Evolutionary conservation across 2,888 invertebrate species (phyloP).

Genomic region (Anthoptus insignis): DNA sequence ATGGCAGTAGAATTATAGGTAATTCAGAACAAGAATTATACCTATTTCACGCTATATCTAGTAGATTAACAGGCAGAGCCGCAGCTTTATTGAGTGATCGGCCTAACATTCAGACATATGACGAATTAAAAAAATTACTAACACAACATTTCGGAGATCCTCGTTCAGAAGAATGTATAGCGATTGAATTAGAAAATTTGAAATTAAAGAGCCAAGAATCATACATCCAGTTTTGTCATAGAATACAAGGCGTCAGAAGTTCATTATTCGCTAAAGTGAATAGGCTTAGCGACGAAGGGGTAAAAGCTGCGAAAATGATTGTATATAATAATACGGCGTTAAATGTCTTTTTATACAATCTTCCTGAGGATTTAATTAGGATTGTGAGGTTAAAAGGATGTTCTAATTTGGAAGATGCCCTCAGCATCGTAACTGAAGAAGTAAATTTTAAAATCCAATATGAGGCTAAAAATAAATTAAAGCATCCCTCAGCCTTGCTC

Average conservation of each 20-base stretch:
- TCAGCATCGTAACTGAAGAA: too few relatives aligned
- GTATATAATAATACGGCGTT: too few relatives aligned
- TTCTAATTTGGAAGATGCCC: too few relatives aligned
- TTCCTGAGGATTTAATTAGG: too few relatives aligned
- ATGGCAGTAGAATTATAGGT: background rate
- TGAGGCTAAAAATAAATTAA: too few relatives aligned
- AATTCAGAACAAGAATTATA: constrained; percentile 29
- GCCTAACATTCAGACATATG: background rate
- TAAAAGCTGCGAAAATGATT: too few relatives aligned
- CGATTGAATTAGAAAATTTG: background rate
- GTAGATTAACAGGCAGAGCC: background rate
- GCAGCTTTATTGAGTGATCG: background rate
- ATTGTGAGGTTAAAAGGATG: too few relatives aligned
- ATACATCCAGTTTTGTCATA: too few relatives aligned
- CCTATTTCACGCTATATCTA: constrained; percentile 14
- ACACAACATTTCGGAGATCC: background rate
- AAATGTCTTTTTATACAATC: too few relatives aligned
- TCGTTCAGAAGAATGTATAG: background rate
- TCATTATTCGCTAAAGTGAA: background rate
- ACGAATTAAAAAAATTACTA: background rate
- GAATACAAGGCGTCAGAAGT: background rate
- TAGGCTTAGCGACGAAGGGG: background rate
- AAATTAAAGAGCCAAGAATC: background rate
- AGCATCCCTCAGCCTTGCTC: background rate
- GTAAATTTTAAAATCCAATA: too few relatives aligned